These are phyloP conservation scores for Chrysodeixis includens DNA, from an alignment of 2,888 invertebrate species.

Conservation along the genomic window DNA sequence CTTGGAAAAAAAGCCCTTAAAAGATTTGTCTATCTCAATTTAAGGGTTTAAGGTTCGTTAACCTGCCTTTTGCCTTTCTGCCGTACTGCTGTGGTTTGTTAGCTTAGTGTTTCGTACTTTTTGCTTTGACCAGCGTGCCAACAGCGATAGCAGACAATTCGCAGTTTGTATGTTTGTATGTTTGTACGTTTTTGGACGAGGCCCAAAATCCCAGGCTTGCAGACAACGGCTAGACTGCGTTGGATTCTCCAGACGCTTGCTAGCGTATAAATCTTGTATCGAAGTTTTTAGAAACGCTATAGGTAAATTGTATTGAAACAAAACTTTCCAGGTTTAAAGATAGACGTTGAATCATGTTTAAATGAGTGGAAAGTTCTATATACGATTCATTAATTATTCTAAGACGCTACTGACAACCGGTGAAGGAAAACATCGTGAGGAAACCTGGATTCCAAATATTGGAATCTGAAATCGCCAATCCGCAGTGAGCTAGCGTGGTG, in stretches of 20 bases:
- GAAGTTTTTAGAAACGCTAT: not conserved
- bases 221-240: slow-evolving; percentile 43
- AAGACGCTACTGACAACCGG: too few relatives aligned
- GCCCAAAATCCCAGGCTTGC: slow-evolving; percentile 37
- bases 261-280: not conserved
- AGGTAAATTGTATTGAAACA: not conserved
- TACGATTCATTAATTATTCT: too few relatives aligned
- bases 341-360: too few relatives aligned
- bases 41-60: not conserved
- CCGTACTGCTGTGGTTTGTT: not conserved
- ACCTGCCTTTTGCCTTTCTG: not conserved
- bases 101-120: not conserved
- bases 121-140: not conserved
- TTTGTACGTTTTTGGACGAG: slow-evolving; percentile 22
- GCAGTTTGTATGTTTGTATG: slow-evolving; percentile 24
- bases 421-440: too few relatives aligned
- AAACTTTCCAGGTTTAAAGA: too few relatives aligned
- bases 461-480: too few relatives aligned
- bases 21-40: too few relatives aligned
- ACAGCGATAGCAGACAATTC: slow-evolving; percentile 21
- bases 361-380: too few relatives aligned
- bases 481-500: too few relatives aligned
- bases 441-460: too few relatives aligned
- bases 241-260: not conserved
- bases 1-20: too few relatives aligned